phyloP scores from a whole-genome alignment of 2,888 invertebrate species.

The Fabriciana adippe region DNA sequence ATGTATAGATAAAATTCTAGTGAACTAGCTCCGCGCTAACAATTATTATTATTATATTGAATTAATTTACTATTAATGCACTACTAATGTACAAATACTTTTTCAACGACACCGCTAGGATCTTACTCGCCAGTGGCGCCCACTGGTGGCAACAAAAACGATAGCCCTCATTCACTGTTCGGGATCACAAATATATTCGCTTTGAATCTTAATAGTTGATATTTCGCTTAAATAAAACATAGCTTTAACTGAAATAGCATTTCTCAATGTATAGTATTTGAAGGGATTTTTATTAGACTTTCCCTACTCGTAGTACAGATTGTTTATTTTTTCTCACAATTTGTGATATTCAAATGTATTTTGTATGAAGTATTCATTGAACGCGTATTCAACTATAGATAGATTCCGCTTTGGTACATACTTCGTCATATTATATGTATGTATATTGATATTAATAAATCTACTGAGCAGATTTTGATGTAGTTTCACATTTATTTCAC shows the following conservation, averaged over 20 bases:
- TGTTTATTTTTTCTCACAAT: slow-evolving; percentile 16
- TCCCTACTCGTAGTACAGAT: slow-evolving; percentile 1
- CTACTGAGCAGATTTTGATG: slow-evolving; percentile 13
- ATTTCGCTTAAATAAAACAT: slow-evolving; percentile 8
- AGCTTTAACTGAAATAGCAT: slow-evolving; percentile 11
- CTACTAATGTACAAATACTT: too few relatives aligned
- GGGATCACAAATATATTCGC: slow-evolving; percentile 6
- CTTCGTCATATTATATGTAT: slow-evolving; percentile 3
- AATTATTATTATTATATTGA: too few relatives aligned
- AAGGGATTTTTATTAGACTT: background rate
- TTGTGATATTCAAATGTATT: slow-evolving; percentile 1
- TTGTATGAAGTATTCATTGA: slow-evolving; percentile 7
- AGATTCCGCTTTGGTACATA: slow-evolving; percentile 2
- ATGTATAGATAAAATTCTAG: too few relatives aligned
- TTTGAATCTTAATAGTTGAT: background rate
- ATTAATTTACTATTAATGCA: too few relatives aligned
- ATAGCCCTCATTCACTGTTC: background rate
- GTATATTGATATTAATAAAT: slow-evolving; percentile 5
- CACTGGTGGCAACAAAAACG: too few relatives aligned
- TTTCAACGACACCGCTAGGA: too few relatives aligned
- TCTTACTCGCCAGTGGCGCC: too few relatives aligned
- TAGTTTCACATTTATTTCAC: background rate
- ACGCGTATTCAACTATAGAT: background rate
- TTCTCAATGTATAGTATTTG: slow-evolving; percentile 5
- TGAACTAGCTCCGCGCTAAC: too few relatives aligned